Evolutionary conservation across 2,797 vertebrate genomes (phyloP).

Genomic region (Poeciliopsis infans): DNA sequence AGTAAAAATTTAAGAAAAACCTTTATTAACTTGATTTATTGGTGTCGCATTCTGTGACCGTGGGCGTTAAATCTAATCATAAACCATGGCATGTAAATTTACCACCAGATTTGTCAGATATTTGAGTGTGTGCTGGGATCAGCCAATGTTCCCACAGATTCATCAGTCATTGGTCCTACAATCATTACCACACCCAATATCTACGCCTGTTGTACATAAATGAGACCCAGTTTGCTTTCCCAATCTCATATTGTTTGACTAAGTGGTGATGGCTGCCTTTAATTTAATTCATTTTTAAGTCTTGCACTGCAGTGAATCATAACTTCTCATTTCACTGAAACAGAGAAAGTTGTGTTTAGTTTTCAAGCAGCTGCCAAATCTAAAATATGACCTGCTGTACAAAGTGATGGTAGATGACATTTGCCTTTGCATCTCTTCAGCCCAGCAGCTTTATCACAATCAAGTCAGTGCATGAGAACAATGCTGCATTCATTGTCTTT

Average conservation of each 20-base stretch:
- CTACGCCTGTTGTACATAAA: not conserved
- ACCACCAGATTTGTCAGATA: not conserved
- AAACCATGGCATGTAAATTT: not conserved
- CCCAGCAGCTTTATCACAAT: not conserved
- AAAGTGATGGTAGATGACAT: not conserved
- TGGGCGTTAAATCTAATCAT: not conserved
- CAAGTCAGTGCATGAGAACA: not conserved
- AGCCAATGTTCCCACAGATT: not conserved
- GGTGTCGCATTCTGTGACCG: not conserved
- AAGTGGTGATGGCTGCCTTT: not conserved
- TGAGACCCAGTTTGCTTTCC: not conserved
- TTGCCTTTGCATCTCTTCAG: not conserved
- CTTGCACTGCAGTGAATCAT: not conserved
- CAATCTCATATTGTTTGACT: not conserved
- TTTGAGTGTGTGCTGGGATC: not conserved
- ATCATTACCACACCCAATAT: not conserved
- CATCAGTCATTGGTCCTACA: not conserved
- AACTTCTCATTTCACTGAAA: not conserved
- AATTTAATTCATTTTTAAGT: slow-evolving; percentile 1
- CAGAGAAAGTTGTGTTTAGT: not conserved
- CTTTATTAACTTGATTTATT: not conserved
- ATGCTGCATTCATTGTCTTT: slow-evolving; percentile 8
- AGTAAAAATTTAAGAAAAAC: not conserved
- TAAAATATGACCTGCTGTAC: not conserved
- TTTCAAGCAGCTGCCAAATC: not conserved